Conservation (phyloP, 2,797 vertebrate genomes). For the Buphagus erythrorhynchus region DNA sequence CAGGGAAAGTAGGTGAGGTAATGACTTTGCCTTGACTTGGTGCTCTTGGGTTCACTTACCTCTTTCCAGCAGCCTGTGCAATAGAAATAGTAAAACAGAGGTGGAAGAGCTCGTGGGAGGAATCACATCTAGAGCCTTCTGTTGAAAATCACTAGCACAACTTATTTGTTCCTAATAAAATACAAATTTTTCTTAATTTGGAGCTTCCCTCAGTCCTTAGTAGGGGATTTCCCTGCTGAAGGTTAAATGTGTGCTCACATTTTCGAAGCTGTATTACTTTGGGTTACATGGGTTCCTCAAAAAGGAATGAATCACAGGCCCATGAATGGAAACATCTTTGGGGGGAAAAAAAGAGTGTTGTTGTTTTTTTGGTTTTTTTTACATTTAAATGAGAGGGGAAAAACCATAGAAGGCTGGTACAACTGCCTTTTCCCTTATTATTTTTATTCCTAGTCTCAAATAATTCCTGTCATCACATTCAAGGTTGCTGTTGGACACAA, state of each 20-base stretch:
- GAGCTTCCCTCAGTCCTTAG: not conserved
- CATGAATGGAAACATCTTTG: not conserved
- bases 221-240: not conserved
- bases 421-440: not conserved
- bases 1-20: not conserved
- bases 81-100: not conserved
- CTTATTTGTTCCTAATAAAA: not conserved
- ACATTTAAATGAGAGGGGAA: not conserved
- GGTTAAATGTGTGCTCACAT: accelerated
- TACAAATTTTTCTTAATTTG: not conserved
- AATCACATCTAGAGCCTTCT: not conserved
- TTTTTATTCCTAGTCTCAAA: not conserved
- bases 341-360: not conserved
- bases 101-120: not conserved
- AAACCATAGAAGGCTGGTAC: not conserved
- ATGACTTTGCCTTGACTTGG: not conserved
- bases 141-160: not conserved
- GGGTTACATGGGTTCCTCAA: not conserved
- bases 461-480: not conserved
- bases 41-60: not conserved
- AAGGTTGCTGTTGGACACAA: not conserved
- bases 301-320: not conserved
- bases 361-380: too few species aligned
- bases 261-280: not conserved
- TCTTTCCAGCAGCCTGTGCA: not conserved